A percentile compares a stretch with the other conserved stretches of the same genome.
These are phyloP conservation scores for Rhinichthys klamathensis DNA, from an alignment of 2,113 vertebrate species.

Conservation along the genomic window DNA sequence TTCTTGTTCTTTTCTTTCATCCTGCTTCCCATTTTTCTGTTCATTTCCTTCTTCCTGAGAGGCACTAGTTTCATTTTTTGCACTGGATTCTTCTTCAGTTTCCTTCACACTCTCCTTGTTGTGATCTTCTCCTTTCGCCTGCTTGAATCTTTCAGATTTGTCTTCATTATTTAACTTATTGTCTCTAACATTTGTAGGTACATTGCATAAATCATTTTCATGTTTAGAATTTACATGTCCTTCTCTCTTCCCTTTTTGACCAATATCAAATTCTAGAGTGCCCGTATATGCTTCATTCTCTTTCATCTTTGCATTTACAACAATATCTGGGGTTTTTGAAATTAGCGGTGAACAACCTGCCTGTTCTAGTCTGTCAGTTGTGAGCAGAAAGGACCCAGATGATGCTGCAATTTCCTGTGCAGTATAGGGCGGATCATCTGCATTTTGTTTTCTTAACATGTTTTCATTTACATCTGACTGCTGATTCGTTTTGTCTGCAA, in stretches of 20 bases:
- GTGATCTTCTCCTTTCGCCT: not conserved
- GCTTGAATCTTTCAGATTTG: not conserved
- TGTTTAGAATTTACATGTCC: slow-evolving; percentile 4
- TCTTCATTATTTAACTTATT: not conserved
- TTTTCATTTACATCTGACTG: not conserved
- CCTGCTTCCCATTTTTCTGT: not conserved
- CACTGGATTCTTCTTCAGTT: not conserved
- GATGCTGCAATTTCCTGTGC: not conserved
- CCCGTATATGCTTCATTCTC: not conserved
- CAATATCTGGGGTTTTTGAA: not conserved
- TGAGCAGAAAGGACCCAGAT: not conserved
- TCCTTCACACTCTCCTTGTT: not conserved
- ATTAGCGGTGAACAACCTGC: not conserved
- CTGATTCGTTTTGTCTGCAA: slow-evolving; percentile 23
- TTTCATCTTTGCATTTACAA: slow-evolving; percentile 31
- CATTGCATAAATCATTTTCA: not conserved
- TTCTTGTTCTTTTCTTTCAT: not conserved
- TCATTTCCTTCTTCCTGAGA: not conserved
- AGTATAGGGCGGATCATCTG: not conserved
- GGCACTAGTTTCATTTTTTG: not conserved
- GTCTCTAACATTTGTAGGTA: slow-evolving; percentile 2
- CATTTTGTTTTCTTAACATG: slow-evolving; percentile 6
- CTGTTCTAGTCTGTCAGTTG: not conserved
- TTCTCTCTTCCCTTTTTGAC: not conserved
- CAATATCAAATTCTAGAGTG: not conserved